Percentiles rank a stretch among this genome's conserved stretches.
Evolutionary conservation across 1,140 invertebrate species (phyloP).

Genomic region (Papilio polyxenes): DNA sequence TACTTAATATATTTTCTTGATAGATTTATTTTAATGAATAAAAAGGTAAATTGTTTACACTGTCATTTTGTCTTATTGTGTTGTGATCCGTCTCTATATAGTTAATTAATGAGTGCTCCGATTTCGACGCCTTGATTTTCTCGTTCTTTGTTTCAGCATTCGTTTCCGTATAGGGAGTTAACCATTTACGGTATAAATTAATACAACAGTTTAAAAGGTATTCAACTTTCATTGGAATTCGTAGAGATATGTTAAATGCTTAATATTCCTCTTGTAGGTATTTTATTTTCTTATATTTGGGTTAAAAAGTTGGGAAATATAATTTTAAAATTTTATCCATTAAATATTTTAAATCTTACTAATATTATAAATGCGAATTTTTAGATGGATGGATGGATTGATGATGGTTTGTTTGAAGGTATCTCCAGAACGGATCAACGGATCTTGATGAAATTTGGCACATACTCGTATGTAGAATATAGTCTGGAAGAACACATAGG

Average conservation of each 20-base stretch:
- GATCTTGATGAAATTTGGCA: too few relatives aligned
- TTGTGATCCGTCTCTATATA: conserved; percentile 1
- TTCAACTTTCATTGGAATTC: conserved; percentile 36
- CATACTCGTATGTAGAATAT: too few relatives aligned
- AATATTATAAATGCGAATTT: too few relatives aligned
- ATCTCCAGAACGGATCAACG: too few relatives aligned
- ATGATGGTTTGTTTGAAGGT: too few relatives aligned
- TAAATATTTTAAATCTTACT: too few relatives aligned
- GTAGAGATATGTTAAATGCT: conserved; percentile 31
- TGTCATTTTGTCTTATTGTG: conserved; percentile 15
- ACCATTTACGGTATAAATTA: conserved; percentile 32
- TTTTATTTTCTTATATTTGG: conserved; percentile 3
- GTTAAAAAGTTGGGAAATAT: background rate
- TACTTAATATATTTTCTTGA: background rate
- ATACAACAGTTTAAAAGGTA: conserved; percentile 27
- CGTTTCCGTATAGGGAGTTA: conserved; percentile 31
- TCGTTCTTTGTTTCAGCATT: conserved; percentile 22
- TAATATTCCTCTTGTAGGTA: background rate
- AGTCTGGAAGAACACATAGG: too few relatives aligned
- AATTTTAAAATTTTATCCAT: background rate
- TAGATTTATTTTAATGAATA: conserved; percentile 7
- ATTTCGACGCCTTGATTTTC: conserved; percentile 19
- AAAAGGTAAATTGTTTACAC: background rate
- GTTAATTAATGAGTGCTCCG: conserved; percentile 28
- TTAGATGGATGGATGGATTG: too few relatives aligned